Percentiles rank a stretch among this genome's conserved stretches.
phyloP scores from a whole-genome alignment of 2,888 invertebrate genomes.

The Psylliodes chrysocephalus region DNA sequence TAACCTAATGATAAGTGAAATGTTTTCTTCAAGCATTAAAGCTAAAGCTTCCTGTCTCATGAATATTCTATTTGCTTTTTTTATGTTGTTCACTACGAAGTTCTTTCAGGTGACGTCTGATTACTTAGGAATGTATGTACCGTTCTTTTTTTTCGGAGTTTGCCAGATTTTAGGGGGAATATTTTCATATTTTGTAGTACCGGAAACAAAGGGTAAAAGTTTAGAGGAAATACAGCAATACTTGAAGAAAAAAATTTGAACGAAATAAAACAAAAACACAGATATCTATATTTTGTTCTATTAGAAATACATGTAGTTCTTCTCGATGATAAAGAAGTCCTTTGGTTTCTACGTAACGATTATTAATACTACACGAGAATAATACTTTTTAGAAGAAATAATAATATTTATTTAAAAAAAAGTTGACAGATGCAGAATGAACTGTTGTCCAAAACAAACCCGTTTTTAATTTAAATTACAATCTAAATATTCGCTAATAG shows the following conservation, averaged over 20 bases:
- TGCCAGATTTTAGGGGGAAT: constrained; percentile 45
- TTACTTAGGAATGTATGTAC: constrained; percentile 52
- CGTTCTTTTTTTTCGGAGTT: constrained; percentile 52
- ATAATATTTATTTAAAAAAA: too few species aligned
- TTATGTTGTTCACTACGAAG: constrained; percentile 53
- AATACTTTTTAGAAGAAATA: too few species aligned
- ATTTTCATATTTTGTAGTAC: constrained; percentile 51
- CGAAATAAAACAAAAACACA: too few species aligned
- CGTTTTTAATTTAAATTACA: too few species aligned
- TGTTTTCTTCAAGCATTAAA: constrained; percentile 55
- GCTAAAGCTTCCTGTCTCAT: constrained; percentile 53
- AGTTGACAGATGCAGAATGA: too few species aligned
- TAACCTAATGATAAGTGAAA: constrained; percentile 50
- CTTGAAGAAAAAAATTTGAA: constrained; percentile 41
- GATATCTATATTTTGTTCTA: too few species aligned
- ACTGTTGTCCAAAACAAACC: too few species aligned
- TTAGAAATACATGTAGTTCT: too few species aligned
- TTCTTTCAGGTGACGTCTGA: constrained; percentile 55
- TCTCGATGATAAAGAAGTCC: too few species aligned
- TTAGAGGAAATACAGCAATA: constrained; percentile 58
- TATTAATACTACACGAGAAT: too few species aligned
- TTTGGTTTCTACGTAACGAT: too few species aligned
- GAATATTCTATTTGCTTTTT: constrained; percentile 52
- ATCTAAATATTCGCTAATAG: too few species aligned
- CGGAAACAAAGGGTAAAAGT: constrained; percentile 59